These are phyloP conservation scores for Capra hircus DNA, from an alignment of 2,113 vertebrate species.

Conservation along the genomic window DNA sequence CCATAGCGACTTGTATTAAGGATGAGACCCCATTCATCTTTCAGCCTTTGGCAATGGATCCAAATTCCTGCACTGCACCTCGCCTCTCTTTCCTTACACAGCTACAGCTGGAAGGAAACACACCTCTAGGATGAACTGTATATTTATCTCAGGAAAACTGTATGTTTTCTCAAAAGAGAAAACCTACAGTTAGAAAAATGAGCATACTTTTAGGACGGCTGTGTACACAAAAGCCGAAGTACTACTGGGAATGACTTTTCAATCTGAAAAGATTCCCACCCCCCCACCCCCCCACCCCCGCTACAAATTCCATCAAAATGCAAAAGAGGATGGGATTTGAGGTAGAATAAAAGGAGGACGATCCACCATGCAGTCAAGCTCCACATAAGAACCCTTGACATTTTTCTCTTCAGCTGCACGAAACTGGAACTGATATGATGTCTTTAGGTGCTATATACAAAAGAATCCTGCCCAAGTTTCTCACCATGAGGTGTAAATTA, in stretches of 20 bases:
- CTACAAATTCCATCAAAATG: not conserved
- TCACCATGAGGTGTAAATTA: slow-evolving; percentile 51
- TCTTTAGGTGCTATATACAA: slow-evolving; percentile 44
- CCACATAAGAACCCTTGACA: not conserved
- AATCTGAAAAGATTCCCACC: not conserved
- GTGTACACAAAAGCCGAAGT: slow-evolving; percentile 12
- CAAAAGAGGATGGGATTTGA: not conserved
- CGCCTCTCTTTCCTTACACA: not conserved
- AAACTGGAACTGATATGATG: slow-evolving; percentile 13
- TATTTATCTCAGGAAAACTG: not conserved
- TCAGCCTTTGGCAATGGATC: not conserved
- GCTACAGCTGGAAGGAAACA: not conserved
- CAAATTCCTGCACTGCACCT: not conserved
- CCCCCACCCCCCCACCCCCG: fast-evolving
- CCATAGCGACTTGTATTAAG: not conserved
- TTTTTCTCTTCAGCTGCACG: not conserved
- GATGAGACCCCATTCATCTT: not conserved
- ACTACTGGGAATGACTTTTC: not conserved
- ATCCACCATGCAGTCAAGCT: not conserved
- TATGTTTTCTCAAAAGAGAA: not conserved
- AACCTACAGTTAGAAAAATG: not conserved
- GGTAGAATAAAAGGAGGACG: not conserved
- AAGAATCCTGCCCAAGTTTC: slow-evolving; percentile 19
- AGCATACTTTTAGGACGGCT: not conserved
- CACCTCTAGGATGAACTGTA: not conserved